Evolutionary conservation across 2,113 vertebrate species (phyloP).

Genomic region (Corythornis vintsioides): DNA sequence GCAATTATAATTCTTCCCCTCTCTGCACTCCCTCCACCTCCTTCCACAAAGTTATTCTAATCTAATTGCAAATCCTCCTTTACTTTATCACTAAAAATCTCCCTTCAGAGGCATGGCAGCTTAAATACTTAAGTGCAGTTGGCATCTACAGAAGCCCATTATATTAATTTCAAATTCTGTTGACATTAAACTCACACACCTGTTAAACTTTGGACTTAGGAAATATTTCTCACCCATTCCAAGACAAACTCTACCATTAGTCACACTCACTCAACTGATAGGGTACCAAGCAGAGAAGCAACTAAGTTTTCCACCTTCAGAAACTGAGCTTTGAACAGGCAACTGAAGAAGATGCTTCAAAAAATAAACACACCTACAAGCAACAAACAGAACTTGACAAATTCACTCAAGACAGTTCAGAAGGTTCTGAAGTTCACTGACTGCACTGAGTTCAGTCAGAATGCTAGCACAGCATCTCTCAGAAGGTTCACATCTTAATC

Average conservation of each 20-base stretch:
- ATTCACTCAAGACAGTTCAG: not conserved
- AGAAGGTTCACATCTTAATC: not conserved
- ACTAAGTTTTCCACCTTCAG: not conserved
- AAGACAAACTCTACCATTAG: constrained; percentile 32
- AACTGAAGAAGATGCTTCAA: not conserved
- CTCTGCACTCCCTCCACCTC: not conserved
- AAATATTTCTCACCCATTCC: constrained; percentile 30
- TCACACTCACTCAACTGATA: constrained; percentile 25
- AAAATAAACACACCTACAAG: not conserved
- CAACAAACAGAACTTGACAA: not conserved
- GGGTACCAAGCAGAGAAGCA: not conserved
- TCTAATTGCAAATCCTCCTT: not conserved
- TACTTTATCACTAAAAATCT: not conserved
- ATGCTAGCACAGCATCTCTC: not conserved
- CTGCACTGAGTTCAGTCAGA: not conserved
- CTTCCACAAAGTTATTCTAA: not conserved
- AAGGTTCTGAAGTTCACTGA: not conserved
- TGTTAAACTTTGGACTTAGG: constrained; percentile 52
- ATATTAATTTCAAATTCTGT: constrained; percentile 10
- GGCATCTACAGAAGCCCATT: not conserved
- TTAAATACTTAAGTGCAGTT: not conserved
- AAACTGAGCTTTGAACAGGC: not conserved
- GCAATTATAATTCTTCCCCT: not conserved
- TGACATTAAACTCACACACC: constrained; percentile 30
- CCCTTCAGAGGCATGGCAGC: not conserved